Conservation (phyloP, 1,140 invertebrate genomes). For the Anastrepha ludens region DNA sequence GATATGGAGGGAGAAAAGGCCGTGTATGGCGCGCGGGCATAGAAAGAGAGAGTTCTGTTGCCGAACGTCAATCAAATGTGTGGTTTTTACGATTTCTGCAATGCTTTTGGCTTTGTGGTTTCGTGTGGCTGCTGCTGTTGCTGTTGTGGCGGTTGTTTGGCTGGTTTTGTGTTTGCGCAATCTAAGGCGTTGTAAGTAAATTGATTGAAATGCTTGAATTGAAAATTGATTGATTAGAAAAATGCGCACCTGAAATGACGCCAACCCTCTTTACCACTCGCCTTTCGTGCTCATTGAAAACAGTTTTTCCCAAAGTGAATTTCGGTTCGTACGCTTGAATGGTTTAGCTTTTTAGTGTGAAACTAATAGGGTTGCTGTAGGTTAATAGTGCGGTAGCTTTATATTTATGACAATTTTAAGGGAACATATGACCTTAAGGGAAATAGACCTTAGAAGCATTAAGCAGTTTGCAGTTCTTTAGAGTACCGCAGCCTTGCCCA, state of each 20-base stretch:
- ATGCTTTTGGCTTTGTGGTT: not conserved
- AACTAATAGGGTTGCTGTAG: not conserved
- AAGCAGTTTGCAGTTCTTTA: too few species aligned
- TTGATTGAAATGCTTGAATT: slow-evolving; percentile 44
- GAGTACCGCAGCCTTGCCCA: too few species aligned
- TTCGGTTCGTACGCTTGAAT: not conserved
- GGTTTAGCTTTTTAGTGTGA: too few species aligned
- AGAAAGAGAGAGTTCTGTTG: not conserved
- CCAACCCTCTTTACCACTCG: not conserved
- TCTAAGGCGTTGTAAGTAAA: slow-evolving; percentile 16
- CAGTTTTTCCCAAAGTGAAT: not conserved
- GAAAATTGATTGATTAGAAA: slow-evolving; percentile 48
- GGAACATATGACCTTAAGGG: too few species aligned
- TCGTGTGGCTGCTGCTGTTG: not conserved
- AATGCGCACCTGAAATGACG: not conserved
- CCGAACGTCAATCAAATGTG: slow-evolving; percentile 23
- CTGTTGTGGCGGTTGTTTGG: not conserved
- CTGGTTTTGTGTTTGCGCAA: slow-evolving; percentile 20
- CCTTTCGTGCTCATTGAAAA: not conserved
- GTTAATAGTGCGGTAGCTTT: not conserved
- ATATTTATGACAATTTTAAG: not conserved
- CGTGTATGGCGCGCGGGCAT: not conserved
- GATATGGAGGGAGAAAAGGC: not conserved
- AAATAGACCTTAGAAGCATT: not conserved
- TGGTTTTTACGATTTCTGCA: not conserved